Evolutionary conservation across 2,888 invertebrate species (phyloP), one percentile per base, ranked within the genome.

Genomic region (Beris chalybata): DNA sequence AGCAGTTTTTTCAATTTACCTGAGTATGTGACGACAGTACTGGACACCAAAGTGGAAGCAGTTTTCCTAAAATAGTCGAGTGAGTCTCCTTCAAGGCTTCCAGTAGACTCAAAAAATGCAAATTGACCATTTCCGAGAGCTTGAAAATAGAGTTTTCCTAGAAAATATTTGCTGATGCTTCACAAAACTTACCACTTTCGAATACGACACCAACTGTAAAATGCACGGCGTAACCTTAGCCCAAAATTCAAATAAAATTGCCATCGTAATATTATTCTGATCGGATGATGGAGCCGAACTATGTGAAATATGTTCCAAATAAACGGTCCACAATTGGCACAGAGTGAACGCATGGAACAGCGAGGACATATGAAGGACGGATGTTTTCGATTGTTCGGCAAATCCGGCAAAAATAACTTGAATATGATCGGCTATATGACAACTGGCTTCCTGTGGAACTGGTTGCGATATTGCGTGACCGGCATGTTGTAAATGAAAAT

Each of bases 311-410:
- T 93, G 92, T 81, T 99, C 98, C 78, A 98, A 87, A 82, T 99
- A 99, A 73, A 99, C 89, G 0, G 98, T 99, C 99, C 98, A 99
- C 70, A 99, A 84, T 87, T 98, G 98, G 77, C 98, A 99, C 57
- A 99, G 85, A 69, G 97, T 93, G 81, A 99, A 99, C 4, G 97
- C 96, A 81, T 97, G 95, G 81, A 96, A 97, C 61, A 99, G 83
- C 1, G 97, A 95, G 61, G 93, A 94, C 95, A 97, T 95, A 76
- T 98, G 96, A 64, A 93, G 85, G 5, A 94, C 92, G 1, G 93
- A 94, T 3, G 92, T 88, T 82, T 95, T 96, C 1, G 91, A 90
- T 76, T 96, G 95, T 77, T 98, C 98, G 43, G 96, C 95, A 84
- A 98, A 99, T 9, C 96, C 96, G 1, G 95, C 91, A 85, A 99